Evolutionary conservation across 1,140 invertebrate genomes (phyloP).

Genomic region (Papilio polyxenes): DNA sequence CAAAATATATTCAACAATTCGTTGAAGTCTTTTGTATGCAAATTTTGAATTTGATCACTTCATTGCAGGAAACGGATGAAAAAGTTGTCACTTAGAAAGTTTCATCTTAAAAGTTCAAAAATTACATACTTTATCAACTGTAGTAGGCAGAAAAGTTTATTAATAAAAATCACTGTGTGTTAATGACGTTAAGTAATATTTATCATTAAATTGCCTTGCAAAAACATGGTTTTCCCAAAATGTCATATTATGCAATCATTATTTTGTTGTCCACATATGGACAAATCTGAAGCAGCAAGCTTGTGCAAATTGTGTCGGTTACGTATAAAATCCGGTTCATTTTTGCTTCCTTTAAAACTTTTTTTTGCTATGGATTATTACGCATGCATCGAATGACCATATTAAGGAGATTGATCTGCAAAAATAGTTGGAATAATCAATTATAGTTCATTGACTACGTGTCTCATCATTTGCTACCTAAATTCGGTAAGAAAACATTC

Average conservation of each 20-base stretch:
- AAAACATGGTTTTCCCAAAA: slow-evolving; percentile 12
- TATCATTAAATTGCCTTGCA: background rate
- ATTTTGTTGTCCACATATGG: slow-evolving; percentile 9
- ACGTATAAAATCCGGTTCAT: slow-evolving; percentile 19
- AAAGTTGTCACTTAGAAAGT: background rate
- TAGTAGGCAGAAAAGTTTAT: background rate
- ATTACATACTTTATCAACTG: background rate
- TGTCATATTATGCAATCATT: slow-evolving; percentile 10
- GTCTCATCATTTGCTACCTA: background rate
- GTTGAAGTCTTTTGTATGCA: slow-evolving; percentile 1
- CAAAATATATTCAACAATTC: background rate
- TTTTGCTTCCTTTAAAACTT: background rate
- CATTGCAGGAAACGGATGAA: background rate
- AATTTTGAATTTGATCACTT: background rate
- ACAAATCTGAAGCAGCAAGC: background rate
- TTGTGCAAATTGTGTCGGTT: slow-evolving; percentile 11
- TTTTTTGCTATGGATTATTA: background rate
- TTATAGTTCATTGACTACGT: background rate
- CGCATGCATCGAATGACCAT: background rate
- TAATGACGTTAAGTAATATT: background rate
- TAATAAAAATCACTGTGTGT: background rate
- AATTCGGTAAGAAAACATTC: background rate
- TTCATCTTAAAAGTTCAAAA: background rate
- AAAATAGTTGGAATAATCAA: background rate
- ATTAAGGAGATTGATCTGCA: background rate